Conservation (phyloP, 2,797 vertebrate genomes). For the Poeciliopsis infans region DNA sequence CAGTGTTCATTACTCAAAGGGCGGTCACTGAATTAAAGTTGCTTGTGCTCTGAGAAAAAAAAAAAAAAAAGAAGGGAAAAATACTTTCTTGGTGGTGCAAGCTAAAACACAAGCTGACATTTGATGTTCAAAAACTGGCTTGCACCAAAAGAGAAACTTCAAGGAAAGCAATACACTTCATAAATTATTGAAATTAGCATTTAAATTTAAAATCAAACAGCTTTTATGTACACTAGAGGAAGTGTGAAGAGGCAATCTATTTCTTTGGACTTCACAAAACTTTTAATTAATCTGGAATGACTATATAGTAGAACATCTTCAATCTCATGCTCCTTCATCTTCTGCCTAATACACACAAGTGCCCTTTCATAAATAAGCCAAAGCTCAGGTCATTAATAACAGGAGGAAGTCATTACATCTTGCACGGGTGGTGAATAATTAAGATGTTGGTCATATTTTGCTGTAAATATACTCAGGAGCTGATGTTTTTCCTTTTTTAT, state of each 20-base stretch:
- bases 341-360: conserved; percentile 67
- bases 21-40: conserved; percentile 22
- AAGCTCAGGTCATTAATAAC: conserved; percentile 78
- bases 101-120: conserved; percentile 11
- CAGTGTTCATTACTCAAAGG: conserved; percentile 16
- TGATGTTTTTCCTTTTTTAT: conserved; percentile 9
- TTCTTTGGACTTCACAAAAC: conserved; percentile 58
- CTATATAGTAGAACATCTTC: conserved; percentile 53
- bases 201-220: conserved; percentile 44
- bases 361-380: conserved; percentile 71
- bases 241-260: conserved; percentile 46
- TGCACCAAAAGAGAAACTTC: conserved; percentile 1
- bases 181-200: conserved; percentile 45
- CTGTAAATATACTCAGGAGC: conserved; percentile 66
- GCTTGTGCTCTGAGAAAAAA: conserved; percentile 3
- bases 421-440: conserved; percentile 74
- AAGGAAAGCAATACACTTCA: conserved; percentile 17
- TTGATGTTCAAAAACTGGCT: conserved; percentile 34
- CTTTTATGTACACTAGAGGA: conserved; percentile 30
- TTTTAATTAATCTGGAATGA: conserved; percentile 64
- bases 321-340: conserved; percentile 58
- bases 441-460: conserved; percentile 60
- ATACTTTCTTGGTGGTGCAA: neutral
- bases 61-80: neutral
- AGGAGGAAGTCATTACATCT: conserved; percentile 74